Evolutionary conservation across 2,888 invertebrate genomes (phyloP).

Genomic region (Leucophenga montana): DNA sequence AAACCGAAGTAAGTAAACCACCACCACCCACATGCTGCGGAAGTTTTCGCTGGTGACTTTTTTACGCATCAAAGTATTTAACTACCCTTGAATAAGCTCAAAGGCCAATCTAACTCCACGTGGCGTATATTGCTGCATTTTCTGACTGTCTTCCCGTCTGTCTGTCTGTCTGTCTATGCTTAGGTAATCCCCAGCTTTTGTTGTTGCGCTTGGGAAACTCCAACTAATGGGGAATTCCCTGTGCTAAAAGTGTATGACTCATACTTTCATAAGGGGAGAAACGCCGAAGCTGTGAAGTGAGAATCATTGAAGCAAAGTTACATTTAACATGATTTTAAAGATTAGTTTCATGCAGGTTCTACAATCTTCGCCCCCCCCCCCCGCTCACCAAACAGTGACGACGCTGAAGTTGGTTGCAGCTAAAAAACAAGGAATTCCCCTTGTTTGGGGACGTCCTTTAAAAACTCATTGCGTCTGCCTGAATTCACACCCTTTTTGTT

Average conservation of each 20-base stretch:
- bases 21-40: neutral
- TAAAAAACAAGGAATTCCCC: slow-evolving; percentile 31
- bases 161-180: too few species aligned
- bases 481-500: slow-evolving; percentile 48
- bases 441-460: slow-evolving; percentile 16
- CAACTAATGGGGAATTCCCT: slow-evolving; percentile 32
- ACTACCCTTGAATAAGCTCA: neutral
- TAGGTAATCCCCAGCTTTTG: slow-evolving; percentile 5
- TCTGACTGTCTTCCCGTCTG: neutral
- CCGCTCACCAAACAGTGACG: slow-evolving; percentile 7
- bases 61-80: slow-evolving; percentile 11
- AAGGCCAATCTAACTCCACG: neutral
- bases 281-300: neutral
- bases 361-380: slow-evolving; percentile 37
- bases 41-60: slow-evolving; percentile 12
- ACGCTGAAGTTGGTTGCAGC: too few species aligned
- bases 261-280: slow-evolving; percentile 9
- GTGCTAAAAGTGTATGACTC: slow-evolving; percentile 22
- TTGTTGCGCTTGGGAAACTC: slow-evolving; percentile 33
- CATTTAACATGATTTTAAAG: slow-evolving; percentile 58
- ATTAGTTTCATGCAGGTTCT: slow-evolving; percentile 59
- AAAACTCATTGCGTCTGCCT: slow-evolving; percentile 38
- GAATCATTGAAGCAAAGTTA: neutral
- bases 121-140: neutral
- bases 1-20: neutral